phyloP scores from a whole-genome alignment of 2,797 vertebrate species.

The Sorex maritimensis region DNA sequence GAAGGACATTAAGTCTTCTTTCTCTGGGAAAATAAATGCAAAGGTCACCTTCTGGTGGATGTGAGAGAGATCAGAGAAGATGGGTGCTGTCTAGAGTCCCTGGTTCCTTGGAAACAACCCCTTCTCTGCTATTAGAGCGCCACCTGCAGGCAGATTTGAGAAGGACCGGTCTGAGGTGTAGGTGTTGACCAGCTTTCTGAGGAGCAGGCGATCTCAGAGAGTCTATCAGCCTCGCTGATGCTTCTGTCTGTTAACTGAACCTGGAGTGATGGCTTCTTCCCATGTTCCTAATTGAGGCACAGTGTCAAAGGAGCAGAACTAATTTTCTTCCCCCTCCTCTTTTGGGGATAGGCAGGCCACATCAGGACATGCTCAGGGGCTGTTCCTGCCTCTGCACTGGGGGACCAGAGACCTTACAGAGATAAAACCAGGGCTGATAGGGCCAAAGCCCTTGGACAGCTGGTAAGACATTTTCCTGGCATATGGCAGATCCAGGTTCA shows the following conservation, averaged over 20 bases:
- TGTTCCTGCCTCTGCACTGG: too few species aligned
- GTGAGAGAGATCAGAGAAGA: background rate
- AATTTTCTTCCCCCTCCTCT: background rate
- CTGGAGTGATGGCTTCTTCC: too few species aligned
- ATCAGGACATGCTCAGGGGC: too few species aligned
- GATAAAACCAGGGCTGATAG: too few species aligned
- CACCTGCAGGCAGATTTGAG: background rate
- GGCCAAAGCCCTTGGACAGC: too few species aligned
- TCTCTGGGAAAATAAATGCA: slow-evolving; percentile 29
- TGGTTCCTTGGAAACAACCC: background rate
- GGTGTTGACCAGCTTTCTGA: too few species aligned
- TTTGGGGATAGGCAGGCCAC: too few species aligned
- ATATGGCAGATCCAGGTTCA: too few species aligned
- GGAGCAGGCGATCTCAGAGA: too few species aligned
- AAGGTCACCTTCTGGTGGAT: background rate
- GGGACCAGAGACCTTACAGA: too few species aligned
- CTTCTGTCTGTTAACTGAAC: background rate
- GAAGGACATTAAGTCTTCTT: background rate
- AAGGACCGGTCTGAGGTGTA: background rate
- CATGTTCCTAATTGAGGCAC: background rate
- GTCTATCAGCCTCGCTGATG: too few species aligned
- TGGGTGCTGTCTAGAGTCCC: background rate
- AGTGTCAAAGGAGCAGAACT: slow-evolving; percentile 21
- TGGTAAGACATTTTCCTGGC: too few species aligned
- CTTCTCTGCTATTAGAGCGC: background rate